These are phyloP conservation scores for Anolis apletophallus DNA, from an alignment of 2,797 vertebrate species.

Conservation along the genomic window DNA sequence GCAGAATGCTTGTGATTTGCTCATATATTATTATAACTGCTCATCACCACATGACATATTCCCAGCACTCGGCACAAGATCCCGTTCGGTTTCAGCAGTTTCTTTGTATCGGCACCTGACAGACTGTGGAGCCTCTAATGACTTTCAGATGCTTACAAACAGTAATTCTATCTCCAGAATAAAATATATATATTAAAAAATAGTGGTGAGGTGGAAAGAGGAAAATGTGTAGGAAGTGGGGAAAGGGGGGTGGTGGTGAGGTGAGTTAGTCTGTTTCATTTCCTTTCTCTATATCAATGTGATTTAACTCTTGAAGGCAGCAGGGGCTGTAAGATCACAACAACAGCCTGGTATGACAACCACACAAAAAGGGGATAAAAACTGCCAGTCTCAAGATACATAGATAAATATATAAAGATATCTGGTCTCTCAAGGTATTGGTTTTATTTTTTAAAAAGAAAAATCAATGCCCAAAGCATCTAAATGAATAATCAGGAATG, in stretches of 20 bases:
- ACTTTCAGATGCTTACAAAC: constrained; percentile 93
- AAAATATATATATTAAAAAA: constrained; percentile 67
- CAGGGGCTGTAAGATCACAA: constrained; percentile 60
- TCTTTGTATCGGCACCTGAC: constrained; percentile 88
- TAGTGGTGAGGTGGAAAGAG: too few relatives aligned
- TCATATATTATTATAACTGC: constrained; percentile 94
- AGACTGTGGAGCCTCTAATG: constrained; percentile 90
- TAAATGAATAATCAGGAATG: constrained; percentile 63
- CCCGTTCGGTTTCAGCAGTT: constrained; percentile 90
- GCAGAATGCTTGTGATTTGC: constrained; percentile 93
- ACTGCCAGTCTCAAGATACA: constrained; percentile 62
- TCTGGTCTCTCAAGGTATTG: neutral
- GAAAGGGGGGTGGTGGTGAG: constrained; percentile 53
- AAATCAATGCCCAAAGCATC: constrained; percentile 36
- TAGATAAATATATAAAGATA: neutral
- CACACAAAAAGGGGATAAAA: constrained; percentile 70
- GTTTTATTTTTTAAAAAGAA: neutral
- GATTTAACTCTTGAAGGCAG: constrained; percentile 78
- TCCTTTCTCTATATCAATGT: constrained; percentile 80
- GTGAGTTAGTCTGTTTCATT: constrained; percentile 81
- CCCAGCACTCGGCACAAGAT: constrained; percentile 84
- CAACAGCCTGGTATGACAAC: constrained; percentile 52
- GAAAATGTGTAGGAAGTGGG: constrained; percentile 77
- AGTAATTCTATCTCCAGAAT: constrained; percentile 89
- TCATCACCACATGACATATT: constrained; percentile 92